phyloP scores from a whole-genome alignment of 2,888 invertebrate species.

The Sphaerophoria rueppellii region DNA sequence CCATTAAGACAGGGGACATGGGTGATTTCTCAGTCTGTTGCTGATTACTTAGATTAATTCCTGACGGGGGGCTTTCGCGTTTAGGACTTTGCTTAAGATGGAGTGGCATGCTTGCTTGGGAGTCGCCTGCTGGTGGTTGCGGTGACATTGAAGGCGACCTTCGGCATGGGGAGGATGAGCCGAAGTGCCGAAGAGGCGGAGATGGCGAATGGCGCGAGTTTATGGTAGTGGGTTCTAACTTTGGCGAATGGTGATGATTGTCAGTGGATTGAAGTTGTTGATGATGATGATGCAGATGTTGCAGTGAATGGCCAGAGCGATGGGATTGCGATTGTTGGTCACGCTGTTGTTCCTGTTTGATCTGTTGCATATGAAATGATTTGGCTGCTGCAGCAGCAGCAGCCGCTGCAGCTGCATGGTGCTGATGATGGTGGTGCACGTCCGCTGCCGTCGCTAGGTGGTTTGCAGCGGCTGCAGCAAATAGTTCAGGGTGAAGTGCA shows the following conservation, averaged over 20 bases:
- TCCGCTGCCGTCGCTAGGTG: conserved; percentile 77
- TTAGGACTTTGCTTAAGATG: conserved; percentile 71
- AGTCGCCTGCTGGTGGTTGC: conserved; percentile 49
- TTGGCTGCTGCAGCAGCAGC: conserved; percentile 77
- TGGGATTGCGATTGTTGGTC: conserved; percentile 76
- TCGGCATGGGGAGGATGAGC: conserved; percentile 60
- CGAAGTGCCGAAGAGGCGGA: conserved; percentile 67
- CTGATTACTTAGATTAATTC: conserved; percentile 71
- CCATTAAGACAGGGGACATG: conserved; percentile 66
- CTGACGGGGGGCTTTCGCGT: conserved; percentile 67
- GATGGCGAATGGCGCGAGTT: conserved; percentile 66
- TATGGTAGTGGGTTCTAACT: conserved; percentile 63
- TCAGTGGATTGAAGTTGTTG: conserved; percentile 79
- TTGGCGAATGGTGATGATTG: conserved; percentile 74
- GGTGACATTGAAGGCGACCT: conserved; percentile 69
- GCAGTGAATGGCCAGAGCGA: conserved; percentile 70
- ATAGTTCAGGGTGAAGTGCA: conserved; percentile 89
- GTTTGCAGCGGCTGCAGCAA: conserved; percentile 80
- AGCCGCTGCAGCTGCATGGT: conserved; percentile 75
- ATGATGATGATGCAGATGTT: conserved; percentile 74
- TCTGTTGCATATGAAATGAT: conserved; percentile 79
- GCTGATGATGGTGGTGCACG: conserved; percentile 73
- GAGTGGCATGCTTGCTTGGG: conserved; percentile 58
- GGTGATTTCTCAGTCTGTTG: conserved; percentile 69
- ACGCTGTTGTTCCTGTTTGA: conserved; percentile 80